Base-by-base conservation (phyloP, 2,797 vertebrate species). In the Malurus leucopterus region DNA sequence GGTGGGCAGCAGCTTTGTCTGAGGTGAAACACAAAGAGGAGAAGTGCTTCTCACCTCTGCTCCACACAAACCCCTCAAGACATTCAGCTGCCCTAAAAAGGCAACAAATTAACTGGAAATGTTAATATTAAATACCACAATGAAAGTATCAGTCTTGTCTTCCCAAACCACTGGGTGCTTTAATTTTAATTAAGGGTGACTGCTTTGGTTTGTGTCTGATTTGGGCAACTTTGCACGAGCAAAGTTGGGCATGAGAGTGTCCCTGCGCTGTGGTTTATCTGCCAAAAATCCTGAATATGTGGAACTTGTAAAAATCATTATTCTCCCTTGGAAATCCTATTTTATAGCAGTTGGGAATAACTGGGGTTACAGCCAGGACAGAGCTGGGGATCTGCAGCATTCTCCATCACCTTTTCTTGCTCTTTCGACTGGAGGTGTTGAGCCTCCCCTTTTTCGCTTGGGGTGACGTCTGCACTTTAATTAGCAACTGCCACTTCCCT, bases 401-500 rank as follows among this genome's bases (percentile, higher is more conserved):
- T 8, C 51, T 71, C 76, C 55, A 46, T 49, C n/a, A 1, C 57
- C 32, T 54, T 81, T 82, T 29, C 70, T 46, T 59, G 71, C 19
- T 53, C 70, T 78, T 86, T 64, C 44, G 63, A 0, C 57, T 8
- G 86, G 69, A 64, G 84, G 24, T 13, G 29, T 19, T 17, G 22
- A 79, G 59, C 75, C 36, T 85, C 47, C 29, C 30, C 34, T 83
- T 78, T 70, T 49, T 64, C 1, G 0, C 53, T 43, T 2, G 1
- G 69, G 91, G 26, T 47, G 80, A 73, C 1, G 57, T 64, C 43
- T 81, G 70, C 43, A 36, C 73, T 70, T 93, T 92, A 95, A 94
- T 95, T 94, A 93, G 89, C 80, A 86, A 89, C 91, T 73, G 90
- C 62, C 44, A 24, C 72, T 83, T 94, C 76, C 82, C 64, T 84